A percentile compares a stretch with the other conserved stretches of the same genome.
These are phyloP conservation scores for Agrotis ipsilon DNA, from an alignment of 2,888 invertebrate species.

Conservation along the genomic window DNA sequence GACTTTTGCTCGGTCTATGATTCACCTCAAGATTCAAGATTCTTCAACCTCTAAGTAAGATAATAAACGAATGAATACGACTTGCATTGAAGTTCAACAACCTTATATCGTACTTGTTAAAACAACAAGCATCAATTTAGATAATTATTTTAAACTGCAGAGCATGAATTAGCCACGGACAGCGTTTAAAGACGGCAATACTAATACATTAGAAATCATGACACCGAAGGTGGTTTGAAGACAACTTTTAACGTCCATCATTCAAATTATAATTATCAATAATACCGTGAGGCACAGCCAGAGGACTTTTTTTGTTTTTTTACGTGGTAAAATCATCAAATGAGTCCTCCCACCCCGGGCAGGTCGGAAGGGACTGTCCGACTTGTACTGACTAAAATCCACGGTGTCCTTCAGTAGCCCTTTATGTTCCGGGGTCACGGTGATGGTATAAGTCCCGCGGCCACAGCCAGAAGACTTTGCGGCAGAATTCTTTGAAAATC, in stretches of 20 bases:
- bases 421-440: too few species aligned
- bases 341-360: too few species aligned
- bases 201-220: neutral
- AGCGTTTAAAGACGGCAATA: neutral
- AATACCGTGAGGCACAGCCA: too few species aligned
- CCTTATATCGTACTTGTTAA: slow-evolving; percentile 3
- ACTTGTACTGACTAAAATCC: too few species aligned
- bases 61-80: neutral
- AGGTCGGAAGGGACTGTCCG: too few species aligned
- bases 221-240: neutral
- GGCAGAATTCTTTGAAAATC: too few species aligned
- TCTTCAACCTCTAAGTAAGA: neutral
- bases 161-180: neutral
- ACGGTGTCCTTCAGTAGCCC: too few species aligned
- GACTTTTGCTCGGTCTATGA: neutral
- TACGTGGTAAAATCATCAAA: too few species aligned
- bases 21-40: neutral
- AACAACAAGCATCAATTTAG: slow-evolving; percentile 8
- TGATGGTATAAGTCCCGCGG: too few species aligned
- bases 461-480: too few species aligned
- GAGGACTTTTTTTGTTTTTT: too few species aligned
- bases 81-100: slow-evolving; percentile 27
- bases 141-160: slow-evolving; percentile 2
- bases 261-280: neutral
- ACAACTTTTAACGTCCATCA: neutral